Base-by-base conservation (phyloP, 2,113 vertebrate genomes). In the Dasyornis broadbenti region DNA sequence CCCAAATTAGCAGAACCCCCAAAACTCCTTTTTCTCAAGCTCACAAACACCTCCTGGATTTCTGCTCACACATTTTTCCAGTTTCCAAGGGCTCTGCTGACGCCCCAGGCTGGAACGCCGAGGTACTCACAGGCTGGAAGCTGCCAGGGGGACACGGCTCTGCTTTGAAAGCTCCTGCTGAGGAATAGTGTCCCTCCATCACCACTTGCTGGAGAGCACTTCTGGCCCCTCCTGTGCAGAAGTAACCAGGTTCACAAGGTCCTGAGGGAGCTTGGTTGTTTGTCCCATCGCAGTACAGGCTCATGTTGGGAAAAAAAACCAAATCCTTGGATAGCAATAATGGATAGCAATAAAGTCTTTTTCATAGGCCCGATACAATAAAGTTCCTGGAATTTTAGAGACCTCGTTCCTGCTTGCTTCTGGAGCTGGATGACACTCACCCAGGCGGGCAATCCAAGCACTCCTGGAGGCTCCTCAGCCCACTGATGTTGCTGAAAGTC, bases 361-460 rank as follows among this genome's bases (percentile, higher is more conserved):
- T 18, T 50, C 42, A 33, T 39, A 35, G 14, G 12, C 31, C 14
- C 9, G 17, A 14, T 4, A 9, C 0, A 52, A 52, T 15, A 65
- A 37, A 16, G 5, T 5, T 42, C 16, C 20, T 64, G 22, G 22
- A 60, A 68, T 50, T 59, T 44, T 10, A 45, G 22, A 47, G 8
- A 65, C 17, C 19, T 30, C 28, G 13, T 12, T 53, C 28, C 26
- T 64, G 10, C 23, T 73, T 27, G 57, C 28, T 61, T 68, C 44
- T 42, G 60, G 44, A 7, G 6, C 15, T 4, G 17, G 27, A 49
- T 27, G 31, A 21, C 16, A 93, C 95, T 92, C 98, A 99, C 99
- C 99, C 98, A 39, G 98, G 98, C 5, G 98, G 98, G 92, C 99
- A 99, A 69, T 85, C 95, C 88, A 98, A 78, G 92, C 99, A 99